Percentiles rank a stretch among this genome's conserved stretches.
Evolutionary conservation across 2,888 invertebrate species (phyloP).

Genomic region (Agrochola lychnidis): DNA sequence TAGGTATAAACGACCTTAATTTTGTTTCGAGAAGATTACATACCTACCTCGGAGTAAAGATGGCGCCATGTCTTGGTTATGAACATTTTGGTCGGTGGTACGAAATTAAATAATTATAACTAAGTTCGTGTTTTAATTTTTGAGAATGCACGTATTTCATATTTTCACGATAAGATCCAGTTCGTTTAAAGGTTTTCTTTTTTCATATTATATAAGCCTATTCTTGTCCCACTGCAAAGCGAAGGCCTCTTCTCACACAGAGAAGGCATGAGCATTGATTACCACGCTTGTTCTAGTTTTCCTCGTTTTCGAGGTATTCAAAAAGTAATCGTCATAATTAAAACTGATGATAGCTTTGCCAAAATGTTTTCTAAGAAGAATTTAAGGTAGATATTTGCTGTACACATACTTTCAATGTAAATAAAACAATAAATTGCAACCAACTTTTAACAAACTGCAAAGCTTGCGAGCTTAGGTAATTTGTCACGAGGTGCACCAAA

Average conservation of each 20-base stretch:
- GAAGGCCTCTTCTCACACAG: neutral
- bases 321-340: neutral
- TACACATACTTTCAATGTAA: neutral
- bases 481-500: slow-evolving; percentile 28
- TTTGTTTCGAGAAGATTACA: slow-evolving; percentile 61
- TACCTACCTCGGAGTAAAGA: slow-evolving; percentile 42
- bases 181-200: neutral
- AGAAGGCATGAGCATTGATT: neutral
- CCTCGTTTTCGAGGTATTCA: neutral
- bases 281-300: neutral
- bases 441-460: slow-evolving; percentile 4
- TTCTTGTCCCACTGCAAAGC: neutral
- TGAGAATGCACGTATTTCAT: neutral
- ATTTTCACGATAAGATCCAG: neutral
- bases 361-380: neutral
- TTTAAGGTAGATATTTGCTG: neutral
- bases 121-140: neutral
- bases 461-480: slow-evolving; percentile 8
- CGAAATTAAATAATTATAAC: slow-evolving; percentile 5
- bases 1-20: slow-evolving; percentile 34
- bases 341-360: neutral
- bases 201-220: neutral
- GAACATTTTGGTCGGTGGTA: slow-evolving; percentile 1
- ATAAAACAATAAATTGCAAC: slow-evolving; percentile 4
- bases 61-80: slow-evolving; percentile 46